Base-by-base conservation (phyloP, 2,113 vertebrate genomes). In the Axis porcinus region DNA sequence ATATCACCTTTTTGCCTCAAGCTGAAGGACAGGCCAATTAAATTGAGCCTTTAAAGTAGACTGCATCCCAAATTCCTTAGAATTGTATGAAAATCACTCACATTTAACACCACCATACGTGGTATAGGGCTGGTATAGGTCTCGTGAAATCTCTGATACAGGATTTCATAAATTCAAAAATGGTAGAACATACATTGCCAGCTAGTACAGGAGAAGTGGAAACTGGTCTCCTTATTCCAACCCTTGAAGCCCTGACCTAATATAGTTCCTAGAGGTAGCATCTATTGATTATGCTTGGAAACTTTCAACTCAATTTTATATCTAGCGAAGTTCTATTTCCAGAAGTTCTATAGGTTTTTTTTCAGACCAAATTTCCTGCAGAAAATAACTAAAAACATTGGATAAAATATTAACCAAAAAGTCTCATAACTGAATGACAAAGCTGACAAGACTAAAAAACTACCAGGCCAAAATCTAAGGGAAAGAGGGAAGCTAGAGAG, bases 11-110 rank as follows among this genome's bases (percentile, higher is more conserved):
- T 62, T 40, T 19, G 0, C 57, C 36, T 97, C 91, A 86, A 95
- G 83, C 23, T 92, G 91, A 97, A 96, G 33, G 27, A 89, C 33
- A 90, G 45, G 21, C 52, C 54, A 92, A 95, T 90, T 96, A 96
- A 92, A 94, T 95, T 74, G 86, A 93, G 89, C 60, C 82, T 97
- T 91, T 91, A 92, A 95, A 92, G 95, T 85, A 90, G 89, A 79
- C 12, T 30, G 5, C 60, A 91, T 95, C 40, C 52, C 58, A 94
- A 94, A 87, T 85, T 95, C 76, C 64, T 95, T 93, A 95, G 81
- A 79, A 64, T 11, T 83, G 11, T 74, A 81, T 90, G 47, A 89
- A 95, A 97, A 96, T 91, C 83, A 93, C 52, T 81, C 25, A 87
- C 55, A 50, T 94, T 93, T 92, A 85, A 94, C 76, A 85, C 7